Evolutionary conservation across 2,113 vertebrate genomes (phyloP).

Genomic region (Caretta caretta): DNA sequence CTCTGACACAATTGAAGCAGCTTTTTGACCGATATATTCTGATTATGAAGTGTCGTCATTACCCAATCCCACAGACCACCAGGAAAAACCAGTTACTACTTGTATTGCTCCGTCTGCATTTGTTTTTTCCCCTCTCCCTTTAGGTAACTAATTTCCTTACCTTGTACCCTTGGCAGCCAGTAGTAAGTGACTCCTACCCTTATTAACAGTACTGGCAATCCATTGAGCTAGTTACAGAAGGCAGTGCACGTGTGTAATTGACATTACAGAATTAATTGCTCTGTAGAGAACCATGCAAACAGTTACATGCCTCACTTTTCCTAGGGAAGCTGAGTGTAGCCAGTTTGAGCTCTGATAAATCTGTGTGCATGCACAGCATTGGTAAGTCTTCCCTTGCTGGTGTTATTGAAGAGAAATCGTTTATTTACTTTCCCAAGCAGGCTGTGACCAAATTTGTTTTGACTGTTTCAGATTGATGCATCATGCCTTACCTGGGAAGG

Average conservation of each 20-base stretch:
- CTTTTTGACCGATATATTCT: neutral
- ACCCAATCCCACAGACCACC: neutral
- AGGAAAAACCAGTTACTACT: neutral
- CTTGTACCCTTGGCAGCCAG: neutral
- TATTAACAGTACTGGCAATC: neutral
- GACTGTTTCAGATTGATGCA: conserved; percentile 87
- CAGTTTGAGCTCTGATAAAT: neutral
- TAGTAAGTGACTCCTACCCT: neutral
- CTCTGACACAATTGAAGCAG: neutral
- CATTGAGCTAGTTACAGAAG: neutral
- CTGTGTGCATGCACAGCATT: neutral
- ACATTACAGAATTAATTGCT: neutral
- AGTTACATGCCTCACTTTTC: neutral
- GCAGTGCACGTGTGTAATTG: neutral
- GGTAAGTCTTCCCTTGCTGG: neutral
- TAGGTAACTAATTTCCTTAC: neutral
- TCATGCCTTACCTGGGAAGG: conserved; percentile 99
- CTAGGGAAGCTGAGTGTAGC: neutral
- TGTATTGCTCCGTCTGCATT: neutral
- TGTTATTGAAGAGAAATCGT: neutral
- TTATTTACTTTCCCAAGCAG: neutral
- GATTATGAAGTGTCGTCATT: neutral
- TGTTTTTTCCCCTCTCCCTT: neutral
- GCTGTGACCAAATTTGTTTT: neutral
- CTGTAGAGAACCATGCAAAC: neutral